Conservation (phyloP, 2,888 invertebrate genomes). For the Camponotus fellah region DNA sequence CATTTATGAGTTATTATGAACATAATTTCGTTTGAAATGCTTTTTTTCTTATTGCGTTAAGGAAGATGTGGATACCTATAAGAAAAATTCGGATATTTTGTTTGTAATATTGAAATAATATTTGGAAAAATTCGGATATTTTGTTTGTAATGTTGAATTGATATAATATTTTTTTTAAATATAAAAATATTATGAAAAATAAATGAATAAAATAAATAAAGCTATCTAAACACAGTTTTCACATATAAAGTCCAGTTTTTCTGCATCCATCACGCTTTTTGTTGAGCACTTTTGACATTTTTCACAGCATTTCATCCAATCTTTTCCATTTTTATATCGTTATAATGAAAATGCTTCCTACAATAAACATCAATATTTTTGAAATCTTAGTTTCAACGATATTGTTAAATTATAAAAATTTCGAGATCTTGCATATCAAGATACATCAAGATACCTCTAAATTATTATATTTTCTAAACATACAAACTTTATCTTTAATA, state of each 20-base stretch:
- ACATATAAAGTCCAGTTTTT: neutral
- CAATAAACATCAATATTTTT: neutral
- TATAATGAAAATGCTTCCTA: neutral
- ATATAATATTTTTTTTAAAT: neutral
- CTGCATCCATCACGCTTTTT: neutral
- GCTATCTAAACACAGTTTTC: neutral
- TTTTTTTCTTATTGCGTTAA: neutral
- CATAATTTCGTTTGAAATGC: neutral
- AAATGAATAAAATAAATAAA: neutral
- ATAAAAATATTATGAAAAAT: neutral
- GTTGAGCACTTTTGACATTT: neutral
- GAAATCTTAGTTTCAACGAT: neutral
- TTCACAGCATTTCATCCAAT: neutral
- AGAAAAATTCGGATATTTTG: neutral
- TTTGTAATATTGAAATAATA: conserved; percentile 6
- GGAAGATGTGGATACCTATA: neutral
- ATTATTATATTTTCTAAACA: neutral
- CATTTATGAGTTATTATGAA: neutral
- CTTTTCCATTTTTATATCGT: neutral
- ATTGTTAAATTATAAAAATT: neutral
- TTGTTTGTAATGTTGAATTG: neutral
- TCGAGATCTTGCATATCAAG: neutral
- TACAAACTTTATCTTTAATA: neutral
- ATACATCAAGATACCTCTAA: neutral
- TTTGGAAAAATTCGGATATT: neutral